Evolutionary conservation across 2,888 invertebrate genomes (phyloP), one percentile per base, ranked within the genome.

Genomic region (Hypsopygia costalis): DNA sequence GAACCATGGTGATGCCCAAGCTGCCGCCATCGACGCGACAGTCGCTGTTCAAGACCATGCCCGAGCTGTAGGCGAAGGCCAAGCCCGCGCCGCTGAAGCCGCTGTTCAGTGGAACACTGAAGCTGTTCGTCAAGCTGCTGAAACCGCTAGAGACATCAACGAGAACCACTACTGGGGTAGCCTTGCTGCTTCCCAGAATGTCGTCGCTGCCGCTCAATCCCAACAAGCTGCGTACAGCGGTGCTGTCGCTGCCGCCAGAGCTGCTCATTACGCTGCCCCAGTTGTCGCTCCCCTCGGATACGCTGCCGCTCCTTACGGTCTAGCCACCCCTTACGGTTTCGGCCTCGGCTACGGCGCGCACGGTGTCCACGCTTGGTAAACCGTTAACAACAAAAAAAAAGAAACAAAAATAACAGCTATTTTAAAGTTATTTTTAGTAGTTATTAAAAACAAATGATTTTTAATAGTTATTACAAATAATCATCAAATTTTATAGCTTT

Each of bases 91-190:
- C 42, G 72, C 73, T 30, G 87, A 88, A 58, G 80, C 86, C 52
- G 80, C 70, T 41, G 50, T 69, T 40, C 79, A 78, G 43, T 68
- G 53, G 63, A 86, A 82, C 82, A 73, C 72, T 22, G 85, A 85
- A 38, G 82, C 83, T 39, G 52, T 49, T 41, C 58, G 65, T 37
- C 69, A 77, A 56, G 79, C 62, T 35, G 80, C 82, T 36, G 86
- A 87, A 52, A 43, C 71, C 64, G 67, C 47, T 75, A 78, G 87
- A 31, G 74, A 86, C 62, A 43, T 86, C 55, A 57, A 87, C 62
- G 81, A 87, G 71, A 87, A 81, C 66, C 72, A 75, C 0, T 86
- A 83, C 78, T 87, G 87, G 87, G 79, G 79, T 53, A 62, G 60
- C 20, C 56, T 88, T 1, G 82, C 87, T 43, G 85, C 85, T 12